Evolutionary conservation across 2,797 vertebrate genomes (phyloP).

Genomic region (Pipistrellus kuhlii): DNA sequence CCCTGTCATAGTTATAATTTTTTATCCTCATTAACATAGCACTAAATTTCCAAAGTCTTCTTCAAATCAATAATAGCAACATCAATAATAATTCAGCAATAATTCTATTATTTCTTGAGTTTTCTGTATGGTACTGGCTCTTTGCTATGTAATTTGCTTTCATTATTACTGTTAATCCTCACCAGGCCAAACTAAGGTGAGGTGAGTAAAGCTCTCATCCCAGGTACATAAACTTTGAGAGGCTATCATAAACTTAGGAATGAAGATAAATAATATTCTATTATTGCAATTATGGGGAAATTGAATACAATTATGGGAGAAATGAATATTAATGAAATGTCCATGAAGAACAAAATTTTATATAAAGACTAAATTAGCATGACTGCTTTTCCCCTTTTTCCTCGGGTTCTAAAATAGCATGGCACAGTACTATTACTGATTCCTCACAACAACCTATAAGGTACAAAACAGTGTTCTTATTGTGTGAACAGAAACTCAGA

Average conservation of each 20-base stretch:
- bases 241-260: constrained; percentile 4
- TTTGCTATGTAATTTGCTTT: constrained; percentile 29
- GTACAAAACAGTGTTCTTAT: background rate
- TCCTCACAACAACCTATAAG: background rate
- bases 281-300: background rate
- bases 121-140: background rate
- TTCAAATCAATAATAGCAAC: background rate
- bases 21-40: background rate
- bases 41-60: constrained; percentile 14
- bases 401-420: background rate
- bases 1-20: background rate
- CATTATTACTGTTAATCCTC: constrained; percentile 48
- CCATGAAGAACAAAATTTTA: constrained; percentile 1
- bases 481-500: background rate
- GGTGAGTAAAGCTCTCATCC: background rate
- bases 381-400: constrained; percentile 17
- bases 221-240: background rate
- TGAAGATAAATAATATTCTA: constrained; percentile 51
- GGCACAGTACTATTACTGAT: background rate
- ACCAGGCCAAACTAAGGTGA: background rate
- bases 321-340: constrained; percentile 19
- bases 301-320: background rate
- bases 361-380: constrained; percentile 1
- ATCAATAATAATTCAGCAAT: constrained; percentile 17
- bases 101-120: constrained; percentile 15